Base-by-base conservation (phyloP, 2,113 vertebrate genomes). In the Danionella cerebrum region DNA sequence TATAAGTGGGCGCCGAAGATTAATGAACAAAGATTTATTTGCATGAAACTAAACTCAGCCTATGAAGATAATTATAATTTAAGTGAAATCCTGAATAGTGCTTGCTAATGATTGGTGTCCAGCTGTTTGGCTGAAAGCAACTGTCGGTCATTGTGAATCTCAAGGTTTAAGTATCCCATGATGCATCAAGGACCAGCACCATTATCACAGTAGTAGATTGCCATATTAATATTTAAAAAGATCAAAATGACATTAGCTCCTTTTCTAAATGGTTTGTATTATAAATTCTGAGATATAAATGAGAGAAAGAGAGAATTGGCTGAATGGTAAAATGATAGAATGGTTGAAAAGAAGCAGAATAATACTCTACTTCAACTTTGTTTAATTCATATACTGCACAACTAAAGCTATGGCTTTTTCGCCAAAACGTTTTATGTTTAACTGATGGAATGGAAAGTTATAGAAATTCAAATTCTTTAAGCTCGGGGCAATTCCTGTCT, bases 301-400 rank as follows among this genome's bases (percentile, higher is more conserved):
- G 33, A 6, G 48, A 63, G 33, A 35, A 55, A 6, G 33, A 16
- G 36, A 78, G 82, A 71, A 78, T 81, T 76, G 79, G 80, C 74
- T 73, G 84, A 80, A 82, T 84, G 85, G 82, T 78, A 80, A 79
- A 74, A 42, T 24, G 62, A 81, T 77, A 78, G 76, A 78, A 70
- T 75, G 68, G 73, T 73, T 79, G 79, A 85, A 86, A 86, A 65
- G 69, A 63, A 73, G 57, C 79, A 66, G n/a, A n/a, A n/a, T n/a
- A n/a, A n/a, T n/a, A n/a, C n/a, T n/a, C n/a, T n/a, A n/a, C n/a
- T n/a, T n/a, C n/a, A n/a, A n/a, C n/a, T n/a, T n/a, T n/a, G n/a
- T n/a, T n/a, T n/a, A n/a, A n/a, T n/a, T n/a, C n/a, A n/a, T n/a
- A n/a, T n/a, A n/a, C n/a, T n/a, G n/a, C n/a, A n/a, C n/a, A n/a